Percentiles rank a stretch among this genome's conserved stretches.
phyloP scores from a whole-genome alignment of 2,113 vertebrate species.

The Halcyon malimbica region DNA sequence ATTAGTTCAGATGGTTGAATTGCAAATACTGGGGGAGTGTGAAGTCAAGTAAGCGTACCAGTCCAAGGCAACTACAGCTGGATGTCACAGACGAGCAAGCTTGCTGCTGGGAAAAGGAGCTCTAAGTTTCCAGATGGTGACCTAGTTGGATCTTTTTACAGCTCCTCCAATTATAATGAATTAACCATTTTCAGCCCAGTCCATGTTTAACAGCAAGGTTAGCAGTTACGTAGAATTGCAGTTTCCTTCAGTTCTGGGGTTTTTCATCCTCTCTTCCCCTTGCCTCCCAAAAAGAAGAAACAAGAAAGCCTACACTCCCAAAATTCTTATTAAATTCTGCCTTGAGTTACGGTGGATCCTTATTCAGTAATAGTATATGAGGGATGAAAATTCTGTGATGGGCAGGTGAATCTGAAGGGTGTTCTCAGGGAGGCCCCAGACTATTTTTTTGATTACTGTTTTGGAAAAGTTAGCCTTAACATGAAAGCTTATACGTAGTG shows the following conservation, averaged over 20 bases:
- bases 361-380: background rate
- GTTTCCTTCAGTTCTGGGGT: background rate
- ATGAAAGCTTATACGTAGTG: background rate
- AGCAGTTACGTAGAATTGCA: background rate
- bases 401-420: background rate
- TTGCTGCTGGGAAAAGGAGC: background rate
- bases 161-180: slow-evolving; percentile 9
- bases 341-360: background rate
- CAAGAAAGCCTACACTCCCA: background rate
- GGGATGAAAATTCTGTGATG: background rate
- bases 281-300: background rate
- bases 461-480: background rate
- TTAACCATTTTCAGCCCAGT: slow-evolving; percentile 7
- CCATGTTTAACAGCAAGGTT: background rate
- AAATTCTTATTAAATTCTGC: background rate
- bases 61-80: slow-evolving; percentile 27
- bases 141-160: slow-evolving; percentile 36
- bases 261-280: background rate
- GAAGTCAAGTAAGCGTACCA: background rate
- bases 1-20: background rate
- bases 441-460: background rate
- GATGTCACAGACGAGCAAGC: background rate
- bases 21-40: background rate
- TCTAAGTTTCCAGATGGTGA: slow-evolving; percentile 42
- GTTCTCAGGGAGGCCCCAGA: background rate